Evolutionary conservation across 2,797 vertebrate species (phyloP).

Genomic region (Sebastes itinus): DNA sequence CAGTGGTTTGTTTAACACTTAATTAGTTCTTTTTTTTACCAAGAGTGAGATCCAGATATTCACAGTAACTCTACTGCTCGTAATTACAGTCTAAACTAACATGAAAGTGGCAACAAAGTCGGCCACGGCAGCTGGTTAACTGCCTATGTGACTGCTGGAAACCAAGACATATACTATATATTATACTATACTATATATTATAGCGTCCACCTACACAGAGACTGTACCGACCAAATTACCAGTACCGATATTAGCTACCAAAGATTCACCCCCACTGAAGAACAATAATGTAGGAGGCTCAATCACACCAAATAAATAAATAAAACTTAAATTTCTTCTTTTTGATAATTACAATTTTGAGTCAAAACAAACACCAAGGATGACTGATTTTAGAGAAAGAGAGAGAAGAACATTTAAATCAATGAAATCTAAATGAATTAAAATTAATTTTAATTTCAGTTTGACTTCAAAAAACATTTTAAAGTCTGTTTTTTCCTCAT

Average conservation of each 20-base stretch:
- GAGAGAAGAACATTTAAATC: neutral
- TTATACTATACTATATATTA: no score
- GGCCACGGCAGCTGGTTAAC: neutral
- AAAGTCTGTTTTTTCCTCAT: neutral
- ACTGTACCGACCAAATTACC: neutral
- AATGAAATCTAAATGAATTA: neutral
- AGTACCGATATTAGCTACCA: neutral
- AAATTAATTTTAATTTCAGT: neutral
- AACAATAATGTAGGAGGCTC: neutral
- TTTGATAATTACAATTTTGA: neutral
- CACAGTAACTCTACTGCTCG: neutral
- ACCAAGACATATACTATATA: neutral
- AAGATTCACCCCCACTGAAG: neutral
- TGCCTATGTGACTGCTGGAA: neutral
- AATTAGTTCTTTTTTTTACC: neutral
- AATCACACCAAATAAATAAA: neutral
- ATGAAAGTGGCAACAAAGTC: neutral
- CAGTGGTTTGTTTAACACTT: neutral
- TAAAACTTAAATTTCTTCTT: neutral
- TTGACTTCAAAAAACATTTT: neutral
- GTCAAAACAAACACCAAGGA: neutral
- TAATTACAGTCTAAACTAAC: neutral
- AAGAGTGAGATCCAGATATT: neutral
- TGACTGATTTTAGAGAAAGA: neutral
- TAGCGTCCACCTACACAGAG: neutral